Base-by-base conservation (phyloP, 2,888 invertebrate species). In the Andrena flavipes region DNA sequence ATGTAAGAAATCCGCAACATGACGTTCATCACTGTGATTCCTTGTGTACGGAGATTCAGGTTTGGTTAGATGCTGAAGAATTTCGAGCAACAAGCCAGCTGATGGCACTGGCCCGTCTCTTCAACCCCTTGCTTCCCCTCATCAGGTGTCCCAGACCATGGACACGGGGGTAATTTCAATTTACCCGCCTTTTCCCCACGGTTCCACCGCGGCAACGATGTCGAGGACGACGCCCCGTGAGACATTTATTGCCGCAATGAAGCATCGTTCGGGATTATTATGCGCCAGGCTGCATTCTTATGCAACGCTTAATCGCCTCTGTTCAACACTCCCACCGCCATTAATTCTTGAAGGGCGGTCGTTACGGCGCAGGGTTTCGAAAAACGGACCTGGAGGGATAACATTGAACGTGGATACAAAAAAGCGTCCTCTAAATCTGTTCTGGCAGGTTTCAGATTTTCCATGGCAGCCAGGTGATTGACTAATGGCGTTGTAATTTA, bases 191-290 rank as follows among this genome's bases (percentile, higher is more conserved):
- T 84, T 80, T 83, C 79, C 63, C 60, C 63, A 72, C 64, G 42
- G 42, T 68, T 64, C 56, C n/a, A 26, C 42, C 20, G 13, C 65
- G 64, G 72, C 56, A 26, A 69, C 54, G 82, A 56, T 26, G 35
- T 54, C 69, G 60, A 49, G 20, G 51, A 26, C 78, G 63, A 67
- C 75, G 70, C 79, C 26, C 62, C 29, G 54, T 54, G 81, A 80
- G 90, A 90, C 90, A 84, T 90, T 90, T 91, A 91, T 90, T 88
- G 86, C 90, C 71, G 74, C 87, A 87, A 87, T 90, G 89, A 91
- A 85, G 87, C 84, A 91, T 88, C 86, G 86, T 76, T 79, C 71
- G 64, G 80, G 84, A 90, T 90, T 88, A 90, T 90, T 88, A 90
- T 89, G 87, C 88, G 74, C 84, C 77, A 62, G 64, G 67, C 63